Base-by-base conservation (phyloP, 2,797 vertebrate genomes). In the Lepilemur septentrionalis region DNA sequence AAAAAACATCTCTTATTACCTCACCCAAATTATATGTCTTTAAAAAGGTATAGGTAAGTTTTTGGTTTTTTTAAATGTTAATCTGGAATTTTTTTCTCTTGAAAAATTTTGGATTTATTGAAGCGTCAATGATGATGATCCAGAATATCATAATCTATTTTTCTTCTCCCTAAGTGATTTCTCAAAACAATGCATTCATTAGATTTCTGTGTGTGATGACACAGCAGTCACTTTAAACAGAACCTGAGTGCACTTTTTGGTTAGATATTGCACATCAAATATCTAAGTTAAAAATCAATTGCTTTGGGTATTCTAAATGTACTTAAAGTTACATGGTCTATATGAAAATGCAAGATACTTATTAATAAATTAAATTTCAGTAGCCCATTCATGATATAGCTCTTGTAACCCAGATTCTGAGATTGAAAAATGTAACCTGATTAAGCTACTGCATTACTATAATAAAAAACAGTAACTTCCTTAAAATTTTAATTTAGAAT, bases 201-300 rank as follows among this genome's bases (percentile, higher is more conserved):
- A 94, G 43, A 91, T 93, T 95, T 95, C 82, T 94, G 7, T 46
- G 46, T 88, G 38, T 79, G 81, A 97, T 97, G 91, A 97, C 89
- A 92, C 76, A 96, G 94, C 89, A 96, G 43, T 95, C 52, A 83
- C 28, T 78, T 90, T 78, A 91, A 59, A 79, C 73, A 87, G 57
- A 93, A 92, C 1, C 67, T 91, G 32, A 61, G n/a, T 43, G 67
- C 25, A 92, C 61, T 67, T 91, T 84, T 41, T 92, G 48, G 50
- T 94, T 94, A 89, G 59, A 30, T 81, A 80, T 28, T 94, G 43
- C 80, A 90, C 30, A 73, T 48, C 43, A 93, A 32, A 89, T 79
- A 94, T 41, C 46, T 91, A 93, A 93, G 69, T 43, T 80, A 65
- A 81, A 93, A 97, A 96, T 92, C 72, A 75, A 59, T 18, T 95